Evolutionary conservation across 2,888 invertebrate species (phyloP).

Genomic region (Hofmannophila pseudospretella): DNA sequence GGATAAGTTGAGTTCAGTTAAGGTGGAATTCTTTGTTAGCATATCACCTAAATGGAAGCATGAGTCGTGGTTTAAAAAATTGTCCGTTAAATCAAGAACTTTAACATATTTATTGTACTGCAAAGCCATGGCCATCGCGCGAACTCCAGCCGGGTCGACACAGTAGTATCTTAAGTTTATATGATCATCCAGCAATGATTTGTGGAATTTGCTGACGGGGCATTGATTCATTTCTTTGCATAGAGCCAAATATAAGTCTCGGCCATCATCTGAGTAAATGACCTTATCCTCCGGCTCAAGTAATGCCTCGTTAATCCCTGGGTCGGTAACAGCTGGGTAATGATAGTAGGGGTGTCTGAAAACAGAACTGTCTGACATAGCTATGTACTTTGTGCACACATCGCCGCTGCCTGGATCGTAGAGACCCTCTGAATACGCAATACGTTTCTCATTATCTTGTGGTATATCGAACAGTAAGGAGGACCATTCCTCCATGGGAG

Average conservation of each 20-base stretch:
- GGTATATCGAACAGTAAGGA: conserved; percentile 33
- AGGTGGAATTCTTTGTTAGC: conserved; percentile 21
- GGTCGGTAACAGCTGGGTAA: conserved; percentile 54
- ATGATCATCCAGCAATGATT: conserved; percentile 29
- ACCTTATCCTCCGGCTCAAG: conserved; percentile 27
- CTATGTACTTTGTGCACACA: conserved; percentile 46
- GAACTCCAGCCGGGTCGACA: conserved; percentile 44
- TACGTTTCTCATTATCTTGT: conserved; percentile 24
- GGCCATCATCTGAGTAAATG: conserved; percentile 49
- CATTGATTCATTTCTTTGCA: conserved; percentile 50
- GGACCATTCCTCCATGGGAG: conserved; percentile 54
- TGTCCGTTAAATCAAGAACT: conserved; percentile 44
- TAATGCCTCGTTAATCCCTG: conserved; percentile 49
- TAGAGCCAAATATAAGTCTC: conserved; percentile 42
- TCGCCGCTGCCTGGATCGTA: conserved; percentile 50
- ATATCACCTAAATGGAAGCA: conserved; percentile 47
- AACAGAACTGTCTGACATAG: conserved; percentile 46
- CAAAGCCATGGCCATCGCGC: conserved; percentile 50
- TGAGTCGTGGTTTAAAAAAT: conserved; percentile 47
- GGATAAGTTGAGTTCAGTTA: conserved; percentile 24
- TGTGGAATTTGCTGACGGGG: conserved; percentile 41
- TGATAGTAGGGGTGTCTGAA: conserved; percentile 48
- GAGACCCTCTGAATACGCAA: conserved; percentile 29
- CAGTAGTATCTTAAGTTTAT: conserved; percentile 56
- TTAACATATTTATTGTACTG: conserved; percentile 41